Conservation (phyloP, 2,888 invertebrate genomes). For the Eupithecia exiguata region DNA sequence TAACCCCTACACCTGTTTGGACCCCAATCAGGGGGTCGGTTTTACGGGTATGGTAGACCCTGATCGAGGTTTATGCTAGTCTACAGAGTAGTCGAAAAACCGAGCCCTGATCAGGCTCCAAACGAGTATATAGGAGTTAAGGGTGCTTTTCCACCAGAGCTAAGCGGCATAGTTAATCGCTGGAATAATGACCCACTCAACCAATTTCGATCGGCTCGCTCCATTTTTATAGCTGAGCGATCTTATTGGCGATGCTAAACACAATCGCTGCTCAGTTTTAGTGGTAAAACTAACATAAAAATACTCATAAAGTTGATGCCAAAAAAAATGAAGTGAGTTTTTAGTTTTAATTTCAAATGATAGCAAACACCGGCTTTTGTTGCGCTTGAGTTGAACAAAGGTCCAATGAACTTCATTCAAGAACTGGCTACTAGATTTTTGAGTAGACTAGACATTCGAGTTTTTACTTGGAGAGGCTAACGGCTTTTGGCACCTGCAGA, state of each 20-base stretch:
- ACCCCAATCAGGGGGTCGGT: too few species aligned
- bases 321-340: slow-evolving; percentile 19
- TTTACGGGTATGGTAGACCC: too few species aligned
- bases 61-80: too few species aligned
- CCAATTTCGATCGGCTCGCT: background rate
- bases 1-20: too few species aligned
- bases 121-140: too few species aligned
- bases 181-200: background rate
- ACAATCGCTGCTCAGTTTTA: background rate
- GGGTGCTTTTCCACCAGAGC: background rate
- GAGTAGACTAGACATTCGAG: slow-evolving; percentile 49
- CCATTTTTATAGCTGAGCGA: background rate
- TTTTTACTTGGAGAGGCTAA: slow-evolving; percentile 51
- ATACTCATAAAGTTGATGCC: background rate
- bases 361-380: background rate
- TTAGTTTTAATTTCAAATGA: background rate
- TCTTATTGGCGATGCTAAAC: background rate
- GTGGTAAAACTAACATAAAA: background rate
- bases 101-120: too few species aligned
- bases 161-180: background rate
- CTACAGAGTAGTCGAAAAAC: too few species aligned
- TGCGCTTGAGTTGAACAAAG: background rate
- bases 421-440: slow-evolving; percentile 37
- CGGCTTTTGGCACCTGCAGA: slow-evolving; percentile 63
- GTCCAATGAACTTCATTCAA: slow-evolving; percentile 30